These are phyloP conservation scores for Crypturellus tataupa DNA, from an alignment of 2,797 vertebrate genomes.

Conservation along the genomic window DNA sequence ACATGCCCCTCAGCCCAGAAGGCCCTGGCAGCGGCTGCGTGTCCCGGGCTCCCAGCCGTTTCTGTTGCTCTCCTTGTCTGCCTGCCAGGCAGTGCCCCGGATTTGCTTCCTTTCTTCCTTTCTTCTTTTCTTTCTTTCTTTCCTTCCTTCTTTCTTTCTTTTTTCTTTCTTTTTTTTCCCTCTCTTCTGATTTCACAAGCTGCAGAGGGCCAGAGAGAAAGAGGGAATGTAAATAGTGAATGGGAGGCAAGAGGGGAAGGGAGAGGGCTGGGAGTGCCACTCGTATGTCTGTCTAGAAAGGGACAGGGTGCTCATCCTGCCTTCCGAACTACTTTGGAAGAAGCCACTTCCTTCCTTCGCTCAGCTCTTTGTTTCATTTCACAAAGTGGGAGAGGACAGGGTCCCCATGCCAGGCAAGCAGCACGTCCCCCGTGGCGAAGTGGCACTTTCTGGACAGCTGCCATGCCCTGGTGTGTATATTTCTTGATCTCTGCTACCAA, in stretches of 20 bases:
- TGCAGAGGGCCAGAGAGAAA: constrained; percentile 11
- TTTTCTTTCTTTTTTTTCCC: neutral
- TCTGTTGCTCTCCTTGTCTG: constrained; percentile 45
- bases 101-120: constrained; percentile 13
- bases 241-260: neutral
- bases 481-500: neutral
- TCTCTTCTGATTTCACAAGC: neutral
- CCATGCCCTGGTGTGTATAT: neutral
- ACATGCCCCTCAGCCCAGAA: constrained; percentile 45
- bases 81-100: constrained; percentile 53
- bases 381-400: constrained; percentile 22
- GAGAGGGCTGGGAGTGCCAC: neutral
- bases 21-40: constrained; percentile 32
- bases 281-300: neutral
- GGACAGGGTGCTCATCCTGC: constrained; percentile 16
- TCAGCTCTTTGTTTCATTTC: constrained; percentile 3
- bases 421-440: neutral
- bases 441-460: neutral
- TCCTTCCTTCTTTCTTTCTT: neutral
- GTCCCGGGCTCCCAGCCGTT: constrained; percentile 19
- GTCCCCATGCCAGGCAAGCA: neutral
- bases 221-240: neutral
- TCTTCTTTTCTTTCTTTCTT: neutral
- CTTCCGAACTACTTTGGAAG: neutral
- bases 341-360: constrained; percentile 62